A percentile compares a stretch with the other conserved stretches of the same genome.
Evolutionary conservation across 2,888 invertebrate species (phyloP).

Genomic region (Tetragonula carbonaria): DNA sequence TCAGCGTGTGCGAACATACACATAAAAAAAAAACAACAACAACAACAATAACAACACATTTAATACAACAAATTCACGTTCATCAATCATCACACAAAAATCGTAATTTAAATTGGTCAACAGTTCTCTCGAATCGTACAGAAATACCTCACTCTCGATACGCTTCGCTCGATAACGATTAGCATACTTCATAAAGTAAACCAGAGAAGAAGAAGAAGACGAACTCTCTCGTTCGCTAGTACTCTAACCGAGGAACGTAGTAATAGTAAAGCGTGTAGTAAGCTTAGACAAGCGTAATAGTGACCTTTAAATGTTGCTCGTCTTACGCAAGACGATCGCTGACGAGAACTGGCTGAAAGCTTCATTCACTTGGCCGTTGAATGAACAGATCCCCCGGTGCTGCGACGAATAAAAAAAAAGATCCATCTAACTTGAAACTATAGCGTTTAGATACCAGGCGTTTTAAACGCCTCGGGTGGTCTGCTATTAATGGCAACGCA

Average conservation of each 20-base stretch:
- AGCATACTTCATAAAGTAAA: background rate
- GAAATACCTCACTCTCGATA: background rate
- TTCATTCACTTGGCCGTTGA: conserved; percentile 57
- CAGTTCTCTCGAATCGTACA: background rate
- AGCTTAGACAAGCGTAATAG: conserved; percentile 53
- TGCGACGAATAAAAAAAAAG: background rate
- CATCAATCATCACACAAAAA: no score
- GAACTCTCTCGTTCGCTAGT: background rate
- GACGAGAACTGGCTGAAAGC: conserved; percentile 50
- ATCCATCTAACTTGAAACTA: background rate
- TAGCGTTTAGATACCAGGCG: background rate
- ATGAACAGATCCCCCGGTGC: conserved; percentile 29
- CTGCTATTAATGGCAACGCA: background rate
- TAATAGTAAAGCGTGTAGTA: conserved; percentile 22
- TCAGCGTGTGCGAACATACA: no score
- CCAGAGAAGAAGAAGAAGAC: background rate
- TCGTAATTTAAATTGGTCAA: no score
- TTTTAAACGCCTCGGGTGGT: background rate
- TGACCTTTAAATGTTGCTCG: conserved; percentile 68
- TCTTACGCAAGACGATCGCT: conserved; percentile 61
- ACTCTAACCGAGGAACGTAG: conserved; percentile 2
- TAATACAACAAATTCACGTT: no score
- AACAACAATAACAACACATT: no score
- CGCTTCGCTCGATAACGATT: background rate
- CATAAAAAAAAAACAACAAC: no score